phyloP scores from a whole-genome alignment of 2,797 vertebrate species.

The Pipistrellus pygmaeus region DNA sequence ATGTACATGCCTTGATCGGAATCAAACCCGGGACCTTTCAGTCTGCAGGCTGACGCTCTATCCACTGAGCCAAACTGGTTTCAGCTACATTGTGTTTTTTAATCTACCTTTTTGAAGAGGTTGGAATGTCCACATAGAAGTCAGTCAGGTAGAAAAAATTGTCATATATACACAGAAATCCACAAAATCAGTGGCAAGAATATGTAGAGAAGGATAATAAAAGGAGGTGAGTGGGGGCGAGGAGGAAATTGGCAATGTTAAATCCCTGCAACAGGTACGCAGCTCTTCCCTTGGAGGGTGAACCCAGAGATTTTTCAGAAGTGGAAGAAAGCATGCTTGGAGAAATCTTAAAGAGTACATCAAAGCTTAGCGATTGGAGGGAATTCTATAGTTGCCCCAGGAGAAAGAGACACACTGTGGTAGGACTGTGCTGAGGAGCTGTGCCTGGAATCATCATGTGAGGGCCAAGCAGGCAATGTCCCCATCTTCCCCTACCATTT shows the following conservation, averaged over 20 bases:
- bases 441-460: neutral
- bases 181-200: neutral
- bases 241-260: neutral
- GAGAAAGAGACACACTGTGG: neutral
- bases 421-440: neutral
- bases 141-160: neutral
- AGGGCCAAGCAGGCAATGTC: neutral
- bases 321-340: neutral
- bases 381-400: neutral
- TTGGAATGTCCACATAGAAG: neutral
- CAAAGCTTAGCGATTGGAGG: neutral
- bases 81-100: no score
- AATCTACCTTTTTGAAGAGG: conserved; percentile 5
- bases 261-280: neutral
- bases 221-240: neutral
- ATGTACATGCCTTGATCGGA: no score
- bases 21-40: no score
- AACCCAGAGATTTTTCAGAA: neutral
- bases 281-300: neutral
- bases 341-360: neutral
- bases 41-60: no score
- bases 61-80: no score
- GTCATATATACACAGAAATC: neutral
- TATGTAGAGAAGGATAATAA: neutral
- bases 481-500: neutral